These are phyloP conservation scores for Gasterosteus aculeatus DNA, from an alignment of 2,113 vertebrate genomes.

Conservation along the genomic window DNA sequence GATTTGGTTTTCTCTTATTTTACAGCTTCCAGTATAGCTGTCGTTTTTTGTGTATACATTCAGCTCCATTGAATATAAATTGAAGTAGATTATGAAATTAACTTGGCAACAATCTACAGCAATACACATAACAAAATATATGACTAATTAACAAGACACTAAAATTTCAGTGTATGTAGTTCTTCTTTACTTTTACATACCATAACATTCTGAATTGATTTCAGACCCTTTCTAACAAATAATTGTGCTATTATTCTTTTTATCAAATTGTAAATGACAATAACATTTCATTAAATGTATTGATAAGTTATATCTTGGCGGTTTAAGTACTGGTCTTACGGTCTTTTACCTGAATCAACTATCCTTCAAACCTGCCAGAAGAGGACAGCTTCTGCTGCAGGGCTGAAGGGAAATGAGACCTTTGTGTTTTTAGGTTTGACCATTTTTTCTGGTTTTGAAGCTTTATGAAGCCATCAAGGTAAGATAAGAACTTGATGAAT, in stretches of 20 bases:
- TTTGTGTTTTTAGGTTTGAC: not conserved
- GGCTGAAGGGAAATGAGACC: not conserved
- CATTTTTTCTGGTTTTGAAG: not conserved
- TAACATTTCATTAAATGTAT: not conserved
- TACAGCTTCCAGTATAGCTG: conserved; percentile 1
- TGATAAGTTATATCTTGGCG: not conserved
- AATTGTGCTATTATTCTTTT: not conserved
- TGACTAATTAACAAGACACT: not conserved
- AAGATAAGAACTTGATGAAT: not conserved
- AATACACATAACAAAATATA: no score
- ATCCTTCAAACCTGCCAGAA: not conserved
- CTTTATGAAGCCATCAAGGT: not conserved
- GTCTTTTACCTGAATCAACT: conserved; percentile 1
- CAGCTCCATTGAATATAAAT: not conserved
- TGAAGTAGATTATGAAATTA: no score
- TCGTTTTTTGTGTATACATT: not conserved
- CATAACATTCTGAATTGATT: not conserved
- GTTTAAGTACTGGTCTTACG: not conserved
- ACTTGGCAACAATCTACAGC: not conserved
- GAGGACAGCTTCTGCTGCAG: not conserved
- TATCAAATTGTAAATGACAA: not conserved
- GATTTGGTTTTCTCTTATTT: not conserved
- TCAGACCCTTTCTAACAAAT: not conserved
- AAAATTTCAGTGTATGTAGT: not conserved
- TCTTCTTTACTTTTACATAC: not conserved